Percentiles rank a stretch among this genome's conserved stretches.
These are phyloP conservation scores for Cairina moschata DNA, from an alignment of 2,113 vertebrate species.

Conservation along the genomic window DNA sequence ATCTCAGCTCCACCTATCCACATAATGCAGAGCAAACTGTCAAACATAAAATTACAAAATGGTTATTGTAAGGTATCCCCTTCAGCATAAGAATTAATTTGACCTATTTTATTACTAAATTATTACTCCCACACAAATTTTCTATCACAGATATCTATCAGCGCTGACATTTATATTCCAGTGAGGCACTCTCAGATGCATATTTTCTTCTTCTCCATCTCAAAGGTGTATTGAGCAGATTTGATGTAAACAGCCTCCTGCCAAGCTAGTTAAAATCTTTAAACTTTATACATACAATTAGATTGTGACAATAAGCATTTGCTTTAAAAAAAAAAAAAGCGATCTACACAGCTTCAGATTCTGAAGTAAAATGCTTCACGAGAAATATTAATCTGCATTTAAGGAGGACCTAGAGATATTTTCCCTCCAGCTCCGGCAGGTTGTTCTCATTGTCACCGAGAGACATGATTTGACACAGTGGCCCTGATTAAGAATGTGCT, in stretches of 20 bases:
- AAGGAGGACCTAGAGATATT: slow-evolving; percentile 30
- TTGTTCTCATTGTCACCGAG: slow-evolving; percentile 52
- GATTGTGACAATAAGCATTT: slow-evolving; percentile 32
- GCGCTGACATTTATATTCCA: slow-evolving; percentile 65
- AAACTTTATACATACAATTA: slow-evolving; percentile 61
- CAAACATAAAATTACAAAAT: slow-evolving; percentile 70
- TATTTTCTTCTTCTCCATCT: slow-evolving; percentile 40
- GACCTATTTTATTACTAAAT: slow-evolving; percentile 72
- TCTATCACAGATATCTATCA: slow-evolving; percentile 65
- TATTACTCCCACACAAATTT: slow-evolving; percentile 74
- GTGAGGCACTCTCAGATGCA: slow-evolving; percentile 29
- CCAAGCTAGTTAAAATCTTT: slow-evolving; percentile 66
- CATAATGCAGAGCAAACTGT: slow-evolving; percentile 63
- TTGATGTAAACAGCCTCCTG: slow-evolving; percentile 55
- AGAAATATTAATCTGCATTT: slow-evolving; percentile 31
- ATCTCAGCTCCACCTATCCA: slow-evolving; percentile 58
- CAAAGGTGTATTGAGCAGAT: slow-evolving; percentile 57
- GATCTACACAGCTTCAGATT: background rate
- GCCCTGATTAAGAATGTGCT: slow-evolving; percentile 64
- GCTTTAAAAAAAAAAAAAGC: background rate
- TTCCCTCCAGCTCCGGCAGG: background rate
- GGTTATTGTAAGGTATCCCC: slow-evolving; percentile 68
- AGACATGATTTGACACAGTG: slow-evolving; percentile 58
- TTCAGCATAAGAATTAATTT: slow-evolving; percentile 71
- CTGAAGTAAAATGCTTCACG: background rate